Evolutionary conservation across 2,888 invertebrate species (phyloP).

Genomic region (Epinotia brunnichana): DNA sequence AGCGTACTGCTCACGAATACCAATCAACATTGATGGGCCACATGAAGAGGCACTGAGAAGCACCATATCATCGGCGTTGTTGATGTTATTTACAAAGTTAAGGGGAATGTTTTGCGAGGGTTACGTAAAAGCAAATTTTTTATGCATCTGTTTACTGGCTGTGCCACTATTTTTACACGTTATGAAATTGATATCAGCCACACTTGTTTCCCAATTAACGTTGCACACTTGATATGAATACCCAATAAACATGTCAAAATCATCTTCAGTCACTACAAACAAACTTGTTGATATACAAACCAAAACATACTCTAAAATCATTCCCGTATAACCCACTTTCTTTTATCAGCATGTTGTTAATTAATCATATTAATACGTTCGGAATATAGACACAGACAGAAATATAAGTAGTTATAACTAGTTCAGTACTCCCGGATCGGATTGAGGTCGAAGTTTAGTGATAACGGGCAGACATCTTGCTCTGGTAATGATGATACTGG

Average conservation of each 20-base stretch:
- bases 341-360: constrained; percentile 13
- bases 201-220: constrained; percentile 18
- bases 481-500: constrained; percentile 10
- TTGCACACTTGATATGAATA: constrained; percentile 21
- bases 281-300: background rate
- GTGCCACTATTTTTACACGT: constrained; percentile 1
- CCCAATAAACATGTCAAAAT: background rate
- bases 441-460: constrained; percentile 28
- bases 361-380: constrained; percentile 24
- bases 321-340: constrained; percentile 10
- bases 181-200: constrained; percentile 3
- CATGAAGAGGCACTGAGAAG: too few species aligned
- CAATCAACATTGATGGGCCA: too few species aligned
- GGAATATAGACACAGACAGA: constrained; percentile 5
- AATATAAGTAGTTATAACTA: constrained; percentile 32
- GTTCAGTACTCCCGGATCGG: constrained; percentile 33
- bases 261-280: background rate
- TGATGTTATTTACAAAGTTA: too few species aligned
- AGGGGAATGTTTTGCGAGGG: too few species aligned
- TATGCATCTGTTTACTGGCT: background rate
- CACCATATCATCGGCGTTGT: too few species aligned
- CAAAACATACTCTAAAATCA: constrained; percentile 5
- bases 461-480: constrained; percentile 39
- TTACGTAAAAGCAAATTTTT: background rate
- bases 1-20: too few species aligned